phyloP scores from a whole-genome alignment of 92 coral and sea anemone genomes.

The Zoanthus sansibaricus region DNA sequence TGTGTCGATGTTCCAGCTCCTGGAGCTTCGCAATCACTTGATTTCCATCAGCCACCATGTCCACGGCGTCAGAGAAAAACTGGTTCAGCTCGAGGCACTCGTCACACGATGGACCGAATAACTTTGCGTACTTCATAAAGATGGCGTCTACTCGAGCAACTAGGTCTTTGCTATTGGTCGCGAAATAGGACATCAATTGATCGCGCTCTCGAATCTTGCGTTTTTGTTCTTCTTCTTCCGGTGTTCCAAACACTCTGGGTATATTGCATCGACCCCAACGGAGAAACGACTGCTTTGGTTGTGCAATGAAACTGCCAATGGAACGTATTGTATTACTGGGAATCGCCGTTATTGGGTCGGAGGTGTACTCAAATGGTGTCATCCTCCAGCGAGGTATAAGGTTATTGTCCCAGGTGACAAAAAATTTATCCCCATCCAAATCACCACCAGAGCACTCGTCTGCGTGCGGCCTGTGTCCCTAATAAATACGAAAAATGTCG shows the following conservation, averaged over 20 bases:
- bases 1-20: conserved; percentile 44
- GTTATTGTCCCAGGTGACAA: conserved; percentile 90
- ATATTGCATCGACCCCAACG: conserved; percentile 62
- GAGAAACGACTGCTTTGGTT: conserved; percentile 36
- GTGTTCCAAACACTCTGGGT: conserved; percentile 75
- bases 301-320: neutral
- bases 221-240: conserved; percentile 67
- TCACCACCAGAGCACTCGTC: conserved; percentile 94
- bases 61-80: conserved; percentile 70
- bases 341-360: conserved; percentile 28
- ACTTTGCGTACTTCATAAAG: conserved; percentile 84
- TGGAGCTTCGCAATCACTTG: conserved; percentile 29
- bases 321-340: conserved; percentile 15
- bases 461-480: conserved; percentile 92
- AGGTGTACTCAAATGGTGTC: conserved; percentile 78
- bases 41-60: conserved; percentile 57
- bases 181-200: conserved; percentile 82
- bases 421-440: conserved; percentile 92
- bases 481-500: neutral
- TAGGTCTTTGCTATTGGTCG: conserved; percentile 69
- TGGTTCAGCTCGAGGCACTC: conserved; percentile 79
- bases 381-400: conserved; percentile 79
- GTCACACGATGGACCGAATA: conserved; percentile 75
- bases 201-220: conserved; percentile 70
- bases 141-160: conserved; percentile 83